Evolutionary conservation across 2,113 vertebrate genomes (phyloP).

Genomic region (Buteo buteo): DNA sequence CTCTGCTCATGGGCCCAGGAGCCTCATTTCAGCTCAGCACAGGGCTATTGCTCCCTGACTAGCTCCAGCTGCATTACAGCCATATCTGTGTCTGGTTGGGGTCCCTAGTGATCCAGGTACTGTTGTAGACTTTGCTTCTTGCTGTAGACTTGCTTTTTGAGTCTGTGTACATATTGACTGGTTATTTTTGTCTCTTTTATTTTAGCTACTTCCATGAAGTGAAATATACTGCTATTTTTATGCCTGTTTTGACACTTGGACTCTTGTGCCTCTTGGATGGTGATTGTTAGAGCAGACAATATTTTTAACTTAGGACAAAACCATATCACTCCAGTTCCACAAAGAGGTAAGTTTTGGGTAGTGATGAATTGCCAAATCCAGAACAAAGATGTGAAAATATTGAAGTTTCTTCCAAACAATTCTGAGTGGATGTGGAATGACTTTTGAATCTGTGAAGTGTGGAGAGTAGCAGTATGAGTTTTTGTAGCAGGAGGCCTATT

Average conservation of each 20-base stretch:
- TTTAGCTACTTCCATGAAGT: not conserved
- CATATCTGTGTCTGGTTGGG: rapidly evolving
- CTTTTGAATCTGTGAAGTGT: not conserved
- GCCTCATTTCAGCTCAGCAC: not conserved
- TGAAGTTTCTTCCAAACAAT: not conserved
- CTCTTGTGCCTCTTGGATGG: not conserved
- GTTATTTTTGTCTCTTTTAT: not conserved
- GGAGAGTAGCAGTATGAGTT: not conserved
- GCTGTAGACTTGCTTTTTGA: not conserved
- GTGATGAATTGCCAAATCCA: not conserved
- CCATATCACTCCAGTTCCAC: not conserved
- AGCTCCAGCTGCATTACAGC: not conserved
- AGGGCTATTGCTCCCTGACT: rapidly evolving
- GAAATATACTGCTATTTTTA: not conserved
- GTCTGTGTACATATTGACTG: rapidly evolving
- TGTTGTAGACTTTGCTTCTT: not conserved
- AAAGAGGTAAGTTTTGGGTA: not conserved
- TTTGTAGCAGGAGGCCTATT: not conserved
- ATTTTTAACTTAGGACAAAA: not conserved
- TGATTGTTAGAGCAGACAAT: not conserved
- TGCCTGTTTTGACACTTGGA: not conserved
- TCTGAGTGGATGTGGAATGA: not conserved
- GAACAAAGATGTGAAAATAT: not conserved
- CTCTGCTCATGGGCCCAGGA: not conserved
- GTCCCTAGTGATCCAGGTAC: not conserved